phyloP scores from a whole-genome alignment of 2,888 invertebrate genomes.

The Andrena bicolor region DNA sequence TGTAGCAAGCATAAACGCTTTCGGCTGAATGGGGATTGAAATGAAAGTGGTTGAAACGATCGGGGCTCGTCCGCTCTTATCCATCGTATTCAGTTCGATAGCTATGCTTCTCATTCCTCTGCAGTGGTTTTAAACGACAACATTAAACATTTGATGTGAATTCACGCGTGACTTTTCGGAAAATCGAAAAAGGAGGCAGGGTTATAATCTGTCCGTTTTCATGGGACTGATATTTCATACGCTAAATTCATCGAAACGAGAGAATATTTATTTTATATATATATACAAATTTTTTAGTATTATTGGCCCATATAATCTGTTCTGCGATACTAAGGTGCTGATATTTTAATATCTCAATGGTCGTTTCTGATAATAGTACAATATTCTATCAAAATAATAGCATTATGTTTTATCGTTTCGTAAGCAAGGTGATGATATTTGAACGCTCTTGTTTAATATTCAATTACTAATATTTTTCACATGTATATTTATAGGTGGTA shows the following conservation, averaged over 20 bases:
- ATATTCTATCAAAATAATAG: no score
- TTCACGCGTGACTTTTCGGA: neutral
- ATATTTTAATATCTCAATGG: no score
- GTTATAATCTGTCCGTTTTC: neutral
- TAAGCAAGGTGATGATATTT: no score
- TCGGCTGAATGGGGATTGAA: neutral
- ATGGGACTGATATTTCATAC: neutral
- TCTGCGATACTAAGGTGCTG: no score
- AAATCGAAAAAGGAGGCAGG: no score
- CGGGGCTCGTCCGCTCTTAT: neutral
- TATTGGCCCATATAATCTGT: no score
- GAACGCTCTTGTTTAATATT: no score
- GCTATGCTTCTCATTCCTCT: neutral
- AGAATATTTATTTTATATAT: neutral
- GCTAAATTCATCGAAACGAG: neutral
- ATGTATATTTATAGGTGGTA: no score
- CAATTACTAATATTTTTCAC: no score
- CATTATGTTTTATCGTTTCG: no score
- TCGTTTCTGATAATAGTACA: no score
- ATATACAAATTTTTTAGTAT: no score
- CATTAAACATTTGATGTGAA: slow-evolving; percentile 17
- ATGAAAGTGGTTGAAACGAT: slow-evolving; percentile 7
- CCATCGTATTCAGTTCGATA: neutral
- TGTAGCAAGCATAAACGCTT: slow-evolving; percentile 2
- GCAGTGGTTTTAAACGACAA: slow-evolving; percentile 1